Evolutionary conservation across 1,140 invertebrate species (phyloP).

Genomic region (Habropoda laboriosa): DNA sequence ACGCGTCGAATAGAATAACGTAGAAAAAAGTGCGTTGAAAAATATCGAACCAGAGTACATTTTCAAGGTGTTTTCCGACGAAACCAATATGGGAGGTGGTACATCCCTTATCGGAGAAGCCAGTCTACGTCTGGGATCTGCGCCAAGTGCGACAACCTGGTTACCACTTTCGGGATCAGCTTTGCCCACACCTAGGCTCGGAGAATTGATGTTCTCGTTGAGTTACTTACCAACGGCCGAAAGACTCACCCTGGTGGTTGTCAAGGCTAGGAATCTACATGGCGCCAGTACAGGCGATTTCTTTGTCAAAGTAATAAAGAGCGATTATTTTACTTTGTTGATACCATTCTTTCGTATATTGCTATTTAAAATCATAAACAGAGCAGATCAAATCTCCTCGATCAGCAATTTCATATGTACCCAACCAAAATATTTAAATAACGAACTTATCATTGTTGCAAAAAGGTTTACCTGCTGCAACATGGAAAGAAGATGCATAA

Average conservation of each 20-base stretch:
- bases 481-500: slow-evolving; percentile 90
- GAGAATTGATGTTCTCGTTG: slow-evolving; percentile 84
- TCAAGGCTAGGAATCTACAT: slow-evolving; percentile 83
- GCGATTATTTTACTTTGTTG: neutral
- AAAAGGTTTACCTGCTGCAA: slow-evolving; percentile 89
- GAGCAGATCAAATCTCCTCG: neutral
- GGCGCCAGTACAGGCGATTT: slow-evolving; percentile 75
- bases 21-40: neutral
- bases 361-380: too few relatives aligned
- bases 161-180: slow-evolving; percentile 80
- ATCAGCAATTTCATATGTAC: too few relatives aligned
- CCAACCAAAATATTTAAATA: slow-evolving; percentile 6
- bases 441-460: slow-evolving; percentile 12
- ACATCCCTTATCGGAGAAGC: slow-evolving; percentile 76
- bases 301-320: slow-evolving; percentile 76
- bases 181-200: slow-evolving; percentile 84
- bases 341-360: too few relatives aligned
- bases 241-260: slow-evolving; percentile 83
- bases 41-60: slow-evolving; percentile 1
- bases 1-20: neutral
- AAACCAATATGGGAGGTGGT: slow-evolving; percentile 62
- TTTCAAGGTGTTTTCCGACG: slow-evolving; percentile 75
- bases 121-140: slow-evolving; percentile 81
- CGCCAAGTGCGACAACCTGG: slow-evolving; percentile 81
- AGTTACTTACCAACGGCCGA: slow-evolving; percentile 84